These are phyloP conservation scores for Columbina picui DNA, from an alignment of 2,113 vertebrate species.

Conservation along the genomic window DNA sequence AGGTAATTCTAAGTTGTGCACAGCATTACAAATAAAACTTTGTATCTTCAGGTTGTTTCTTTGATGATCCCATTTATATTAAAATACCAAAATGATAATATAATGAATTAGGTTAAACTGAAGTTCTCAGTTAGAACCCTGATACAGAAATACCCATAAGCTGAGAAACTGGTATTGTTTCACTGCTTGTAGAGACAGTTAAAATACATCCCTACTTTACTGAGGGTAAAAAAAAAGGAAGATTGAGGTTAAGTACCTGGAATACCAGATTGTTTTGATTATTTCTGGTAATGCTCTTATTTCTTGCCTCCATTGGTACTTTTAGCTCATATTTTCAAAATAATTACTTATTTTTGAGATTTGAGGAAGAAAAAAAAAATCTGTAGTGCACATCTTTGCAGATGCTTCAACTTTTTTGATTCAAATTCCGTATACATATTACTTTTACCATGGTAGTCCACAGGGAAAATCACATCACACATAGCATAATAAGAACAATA, in stretches of 20 bases:
- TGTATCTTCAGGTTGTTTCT: neutral
- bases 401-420: slow-evolving; percentile 65
- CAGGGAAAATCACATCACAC: slow-evolving; percentile 66
- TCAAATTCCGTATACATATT: slow-evolving; percentile 50
- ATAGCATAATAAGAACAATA: slow-evolving; percentile 34
- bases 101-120: neutral
- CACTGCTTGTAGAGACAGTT: neutral
- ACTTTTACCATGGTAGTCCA: slow-evolving; percentile 45
- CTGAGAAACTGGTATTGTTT: neutral
- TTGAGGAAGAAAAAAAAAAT: neutral
- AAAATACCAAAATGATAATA: neutral
- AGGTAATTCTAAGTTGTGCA: slow-evolving; percentile 26
- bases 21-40: neutral
- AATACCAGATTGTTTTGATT: neutral
- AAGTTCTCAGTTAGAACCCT: neutral
- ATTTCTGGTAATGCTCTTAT: neutral
- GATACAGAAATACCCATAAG: neutral
- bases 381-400: slow-evolving; percentile 37
- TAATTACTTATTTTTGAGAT: neutral
- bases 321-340: neutral
- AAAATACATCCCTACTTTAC: neutral
- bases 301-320: neutral
- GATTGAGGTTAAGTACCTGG: neutral
- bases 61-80: neutral
- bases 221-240: neutral